Base-by-base conservation (phyloP, 2,113 vertebrate species). In the Odontesthes bonariensis region DNA sequence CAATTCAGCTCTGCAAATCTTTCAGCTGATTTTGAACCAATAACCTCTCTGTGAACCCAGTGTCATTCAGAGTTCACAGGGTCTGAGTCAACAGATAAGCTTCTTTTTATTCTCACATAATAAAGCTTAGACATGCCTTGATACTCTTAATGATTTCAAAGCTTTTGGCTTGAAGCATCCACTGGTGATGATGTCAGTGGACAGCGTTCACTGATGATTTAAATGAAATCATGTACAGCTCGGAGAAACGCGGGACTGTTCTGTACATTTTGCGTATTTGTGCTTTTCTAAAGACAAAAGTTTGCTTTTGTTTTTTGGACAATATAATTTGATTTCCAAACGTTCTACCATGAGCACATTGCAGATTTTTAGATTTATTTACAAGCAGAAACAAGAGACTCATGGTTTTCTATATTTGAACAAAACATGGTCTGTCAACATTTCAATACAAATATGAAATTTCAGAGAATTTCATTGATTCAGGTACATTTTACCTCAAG, bases 51-150 rank as follows among this genome's bases (percentile, higher is more conserved):
- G 23, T 87, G 91, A 89, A 87, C 91, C 54, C 67, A 1, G 77
- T 83, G 87, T 91, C 91, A 88, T 59, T 82, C 67, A 79, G 85
- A 88, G 89, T 90, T 91, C 89, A 90, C 17, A 20, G 38, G 68
- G 85, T 88, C 83, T 87, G 87, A 77, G 74, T 90, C 78, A 76
- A 77, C 71, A 75, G 79, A 70, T 84, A 91, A 92, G 87, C 70
- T 80, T 82, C 79, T 84, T 88, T 91, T 78, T 77, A 87, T 87
- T 81, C 68, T 69, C 35, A 60, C 5, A 76, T 80, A 73, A 85
- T 77, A 64, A 85, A 73, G 85, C 74, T 32, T 67, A 61, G 47
- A 77, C 59, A 68, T 75, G 85, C 61, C 69, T 58, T 10, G 31
- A 73, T 66, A 17, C 55, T 71, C 33, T 47, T 27, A 62, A 59